Conservation (phyloP, 2,888 invertebrate genomes). For the Kuschelorhynchus macadamiae region DNA sequence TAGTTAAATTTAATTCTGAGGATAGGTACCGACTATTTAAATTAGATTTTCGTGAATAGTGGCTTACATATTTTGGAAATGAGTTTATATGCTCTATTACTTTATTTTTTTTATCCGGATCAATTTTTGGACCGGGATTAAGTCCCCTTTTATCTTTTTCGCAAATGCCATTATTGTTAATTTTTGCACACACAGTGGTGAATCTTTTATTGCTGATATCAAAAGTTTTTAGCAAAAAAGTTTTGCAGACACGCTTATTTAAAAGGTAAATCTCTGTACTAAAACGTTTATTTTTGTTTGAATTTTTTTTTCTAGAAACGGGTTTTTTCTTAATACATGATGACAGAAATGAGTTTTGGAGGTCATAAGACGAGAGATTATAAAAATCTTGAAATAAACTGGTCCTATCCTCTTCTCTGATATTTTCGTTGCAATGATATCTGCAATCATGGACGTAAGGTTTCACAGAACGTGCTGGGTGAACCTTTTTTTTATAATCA, state of each 20-base stretch:
- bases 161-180: constrained; percentile 1
- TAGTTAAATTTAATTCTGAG: background rate
- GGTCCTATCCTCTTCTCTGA: constrained; percentile 19
- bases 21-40: constrained; percentile 13
- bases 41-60: constrained; percentile 20
- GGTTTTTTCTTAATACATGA: no score
- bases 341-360: constrained; percentile 4
- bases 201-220: constrained; percentile 21
- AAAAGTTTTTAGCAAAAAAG: constrained; percentile 15
- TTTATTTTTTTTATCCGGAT: constrained; percentile 3
- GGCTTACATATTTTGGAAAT: constrained; percentile 8
- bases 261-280: background rate
- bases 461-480: constrained; percentile 5
- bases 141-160: constrained; percentile 7
- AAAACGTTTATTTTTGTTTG: constrained; percentile 1
- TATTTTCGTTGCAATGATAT: no score
- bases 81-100: constrained; percentile 12
- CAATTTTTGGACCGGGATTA: constrained; percentile 10
- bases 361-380: constrained; percentile 5
- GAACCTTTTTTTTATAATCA: constrained; percentile 7
- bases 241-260: constrained; percentile 18
- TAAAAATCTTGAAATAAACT: constrained; percentile 32
- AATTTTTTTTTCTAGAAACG: background rate
- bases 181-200: constrained; percentile 21
- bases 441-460: constrained; percentile 15